A percentile compares a stretch with the other conserved stretches of the same genome.
These are phyloP conservation scores for Wiebesia pumilae DNA, from an alignment of 1,140 invertebrate genomes.

Conservation along the genomic window DNA sequence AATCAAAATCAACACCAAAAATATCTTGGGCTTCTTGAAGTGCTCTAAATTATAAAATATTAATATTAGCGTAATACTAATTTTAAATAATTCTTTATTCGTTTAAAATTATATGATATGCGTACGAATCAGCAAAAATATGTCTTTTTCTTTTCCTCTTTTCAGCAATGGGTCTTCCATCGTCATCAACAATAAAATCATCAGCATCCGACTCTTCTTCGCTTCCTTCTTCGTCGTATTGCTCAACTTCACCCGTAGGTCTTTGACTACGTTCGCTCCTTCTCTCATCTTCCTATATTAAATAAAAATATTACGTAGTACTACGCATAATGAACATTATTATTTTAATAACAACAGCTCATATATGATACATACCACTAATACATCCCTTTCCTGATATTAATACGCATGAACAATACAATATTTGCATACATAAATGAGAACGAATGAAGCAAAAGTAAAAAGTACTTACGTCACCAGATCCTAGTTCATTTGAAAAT, in stretches of 20 bases:
- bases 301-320: background rate
- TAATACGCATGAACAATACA: slow-evolving; percentile 56
- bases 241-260: slow-evolving; percentile 76
- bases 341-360: slow-evolving; percentile 4
- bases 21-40: slow-evolving; percentile 99
- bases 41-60: slow-evolving; percentile 77
- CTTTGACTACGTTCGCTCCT: slow-evolving; percentile 81
- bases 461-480: slow-evolving; percentile 84
- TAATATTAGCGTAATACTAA: background rate
- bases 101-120: slow-evolving; percentile 52
- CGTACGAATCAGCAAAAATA: slow-evolving; percentile 93
- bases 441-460: slow-evolving; percentile 25
- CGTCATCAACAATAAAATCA: slow-evolving; percentile 98
- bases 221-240: slow-evolving; percentile 85
- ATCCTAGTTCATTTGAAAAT: slow-evolving; percentile 81
- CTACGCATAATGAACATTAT: background rate
- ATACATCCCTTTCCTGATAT: slow-evolving; percentile 64
- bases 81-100: background rate
- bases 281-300: slow-evolving; percentile 84
- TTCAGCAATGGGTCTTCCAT: slow-evolving; percentile 92
- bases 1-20: slow-evolving; percentile 99
- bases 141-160: slow-evolving; percentile 90
- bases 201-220: slow-evolving; percentile 92
- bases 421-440: slow-evolving; percentile 44
- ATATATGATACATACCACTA: slow-evolving; percentile 60